Evolutionary conservation across 2,888 invertebrate genomes (phyloP), one percentile per base, ranked within the genome.

Genomic region (Uloborus plumipes): DNA sequence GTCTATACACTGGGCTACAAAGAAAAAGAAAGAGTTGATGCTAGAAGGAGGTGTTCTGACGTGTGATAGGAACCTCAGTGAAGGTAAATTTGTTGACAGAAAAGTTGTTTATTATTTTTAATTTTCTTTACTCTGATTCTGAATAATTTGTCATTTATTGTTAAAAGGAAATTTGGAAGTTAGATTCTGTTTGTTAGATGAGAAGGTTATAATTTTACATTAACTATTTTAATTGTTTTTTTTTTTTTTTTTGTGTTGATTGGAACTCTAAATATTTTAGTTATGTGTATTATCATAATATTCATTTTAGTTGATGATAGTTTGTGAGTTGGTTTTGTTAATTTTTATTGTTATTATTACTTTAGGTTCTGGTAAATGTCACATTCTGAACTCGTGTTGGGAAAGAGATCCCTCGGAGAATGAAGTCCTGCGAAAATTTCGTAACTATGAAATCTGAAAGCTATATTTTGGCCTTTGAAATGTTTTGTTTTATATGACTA

Each of bases 1-100:
- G 93, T 95, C 95, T 71, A 95, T 96, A 94, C 96, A 97, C 89
- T 97, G 96, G 96, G 93, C 94, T 85, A 94, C 94, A 84, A 94
- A 95, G 55, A 95, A 95, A 89, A 95, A 95, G 86, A 95, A 95
- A 90, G 95, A 95, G 87, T 93, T 95, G 88, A 91, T 94, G 86
- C 93, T 95, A 31, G 80, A 80, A 31, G 55, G 64, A 39, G n/a
- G 62, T 16, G 47, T 62, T 31, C 39, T 39, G 39, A 39, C 39
- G 3, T 31, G 47, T 64, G 13, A 64, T 31, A 64, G 7, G 39
- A 39, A 39, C 9, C 39, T 39, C 39, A 39, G 39, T 39, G 39
- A 39, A 39, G 39, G 39, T 39, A 39, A 39, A 11, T 39, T 39
- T 39, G 2, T 26, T 4, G 4, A 4, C 2, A 26, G 26, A 3